These are phyloP conservation scores for Drosophila micromelanica DNA, from an alignment of 1,140 invertebrate species.

Conservation along the genomic window DNA sequence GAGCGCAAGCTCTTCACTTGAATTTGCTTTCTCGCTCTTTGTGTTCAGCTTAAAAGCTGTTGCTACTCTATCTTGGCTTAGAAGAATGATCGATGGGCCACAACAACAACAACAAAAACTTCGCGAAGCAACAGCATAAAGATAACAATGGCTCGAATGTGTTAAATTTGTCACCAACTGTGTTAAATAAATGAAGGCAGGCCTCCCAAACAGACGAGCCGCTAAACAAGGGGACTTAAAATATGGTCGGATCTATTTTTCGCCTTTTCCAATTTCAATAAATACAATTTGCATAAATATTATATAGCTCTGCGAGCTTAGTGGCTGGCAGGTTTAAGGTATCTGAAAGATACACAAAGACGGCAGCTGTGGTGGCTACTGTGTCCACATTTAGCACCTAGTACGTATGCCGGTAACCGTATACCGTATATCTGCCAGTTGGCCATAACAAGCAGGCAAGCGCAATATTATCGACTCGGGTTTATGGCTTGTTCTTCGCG, in stretches of 20 bases:
- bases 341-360: conserved; percentile 68
- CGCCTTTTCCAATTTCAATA: conserved; percentile 40
- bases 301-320: conserved; percentile 30
- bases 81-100: conserved; percentile 63
- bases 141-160: conserved; percentile 38
- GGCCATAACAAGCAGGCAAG: conserved; percentile 66
- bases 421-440: conserved; percentile 17
- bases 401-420: conserved; percentile 20
- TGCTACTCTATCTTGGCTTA: not conserved
- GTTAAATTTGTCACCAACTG: conserved; percentile 78
- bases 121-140: conserved; percentile 17
- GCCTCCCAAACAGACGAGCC: conserved; percentile 11
- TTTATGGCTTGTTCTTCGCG: conserved; percentile 76
- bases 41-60: too few species aligned
- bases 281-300: conserved; percentile 71
- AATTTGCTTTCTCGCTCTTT: too few species aligned
- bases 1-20: too few species aligned
- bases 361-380: conserved; percentile 48
- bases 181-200: conserved; percentile 72
- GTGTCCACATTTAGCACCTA: conserved; percentile 71
- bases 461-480: conserved; percentile 53
- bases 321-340: conserved; percentile 54
- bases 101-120: conserved; percentile 45
- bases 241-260: not conserved
- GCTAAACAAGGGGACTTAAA: conserved; percentile 21